A percentile compares a stretch with the other conserved stretches of the same genome.
Conservation (phyloP, 2,888 invertebrate species). For the Hetaerina titia region DNA sequence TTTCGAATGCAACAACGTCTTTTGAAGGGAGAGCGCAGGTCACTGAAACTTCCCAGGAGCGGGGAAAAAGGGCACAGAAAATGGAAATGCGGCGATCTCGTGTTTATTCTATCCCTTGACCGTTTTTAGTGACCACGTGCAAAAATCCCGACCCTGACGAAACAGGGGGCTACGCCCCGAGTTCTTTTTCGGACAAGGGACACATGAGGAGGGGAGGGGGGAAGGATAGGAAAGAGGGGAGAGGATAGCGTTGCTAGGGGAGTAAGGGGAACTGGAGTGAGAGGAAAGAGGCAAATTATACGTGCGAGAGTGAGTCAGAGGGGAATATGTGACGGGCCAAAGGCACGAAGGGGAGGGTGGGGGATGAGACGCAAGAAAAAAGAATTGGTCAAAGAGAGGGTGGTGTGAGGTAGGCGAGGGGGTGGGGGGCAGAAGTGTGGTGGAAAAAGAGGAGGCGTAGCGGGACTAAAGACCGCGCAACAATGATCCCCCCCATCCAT, state of each 20-base stretch:
- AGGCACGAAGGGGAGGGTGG: background rate
- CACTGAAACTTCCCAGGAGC: constrained; percentile 11
- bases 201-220: background rate
- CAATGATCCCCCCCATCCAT: constrained; percentile 26
- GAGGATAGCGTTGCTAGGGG: background rate
- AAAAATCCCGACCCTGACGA: constrained; percentile 65
- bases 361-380: background rate
- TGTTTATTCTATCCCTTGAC: constrained; percentile 65
- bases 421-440: background rate
- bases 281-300: constrained; percentile 4
- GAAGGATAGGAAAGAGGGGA: background rate
- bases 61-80: background rate
- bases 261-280: background rate
- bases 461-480: constrained; percentile 54
- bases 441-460: constrained; percentile 53
- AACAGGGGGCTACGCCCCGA: constrained; percentile 12
- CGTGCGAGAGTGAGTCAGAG: constrained; percentile 29
- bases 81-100: constrained; percentile 30
- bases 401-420: background rate
- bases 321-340: background rate
- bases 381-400: constrained; percentile 27
- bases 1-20: constrained; percentile 33
- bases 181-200: constrained; percentile 27
- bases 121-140: constrained; percentile 65
- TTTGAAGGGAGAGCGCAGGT: constrained; percentile 30